Percentiles rank a stretch among this genome's conserved stretches.
Conservation (phyloP, 2,888 invertebrate species). For the Conus canariensis region DNA sequence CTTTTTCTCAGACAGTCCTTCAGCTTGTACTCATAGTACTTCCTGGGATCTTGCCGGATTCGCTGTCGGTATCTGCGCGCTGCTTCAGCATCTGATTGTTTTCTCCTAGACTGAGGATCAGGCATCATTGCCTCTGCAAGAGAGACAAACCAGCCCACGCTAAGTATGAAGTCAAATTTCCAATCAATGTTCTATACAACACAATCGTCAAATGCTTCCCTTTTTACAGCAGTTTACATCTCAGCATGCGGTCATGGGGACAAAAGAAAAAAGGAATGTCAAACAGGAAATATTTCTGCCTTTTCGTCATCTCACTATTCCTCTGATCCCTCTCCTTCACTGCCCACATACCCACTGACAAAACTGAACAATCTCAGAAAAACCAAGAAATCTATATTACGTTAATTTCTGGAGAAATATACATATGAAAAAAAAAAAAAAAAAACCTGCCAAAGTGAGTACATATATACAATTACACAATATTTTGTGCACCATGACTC, state of each 20-base stretch:
- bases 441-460: too few species aligned
- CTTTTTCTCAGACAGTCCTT: slow-evolving; percentile 41
- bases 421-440: too few species aligned
- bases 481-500: too few species aligned
- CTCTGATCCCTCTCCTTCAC: background rate
- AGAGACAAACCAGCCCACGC: slow-evolving; percentile 17
- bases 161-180: background rate
- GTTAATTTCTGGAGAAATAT: too few species aligned
- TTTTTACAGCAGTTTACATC: too few species aligned
- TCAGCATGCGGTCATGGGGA: too few species aligned
- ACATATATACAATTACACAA: too few species aligned
- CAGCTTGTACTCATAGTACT: slow-evolving; percentile 17
- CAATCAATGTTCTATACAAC: too few species aligned
- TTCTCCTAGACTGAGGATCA: background rate
- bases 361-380: background rate
- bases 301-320: too few species aligned
- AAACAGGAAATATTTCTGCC: background rate
- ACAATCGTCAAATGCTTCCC: background rate
- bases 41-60: slow-evolving; percentile 29
- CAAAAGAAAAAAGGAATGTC: background rate
- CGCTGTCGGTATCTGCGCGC: slow-evolving; percentile 36
- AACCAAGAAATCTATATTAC: too few species aligned
- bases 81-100: slow-evolving; percentile 11
- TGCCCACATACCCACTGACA: background rate
- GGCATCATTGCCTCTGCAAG: slow-evolving; percentile 24